phyloP scores from a whole-genome alignment of 2,888 invertebrate species.

The Hyles lineata region DNA sequence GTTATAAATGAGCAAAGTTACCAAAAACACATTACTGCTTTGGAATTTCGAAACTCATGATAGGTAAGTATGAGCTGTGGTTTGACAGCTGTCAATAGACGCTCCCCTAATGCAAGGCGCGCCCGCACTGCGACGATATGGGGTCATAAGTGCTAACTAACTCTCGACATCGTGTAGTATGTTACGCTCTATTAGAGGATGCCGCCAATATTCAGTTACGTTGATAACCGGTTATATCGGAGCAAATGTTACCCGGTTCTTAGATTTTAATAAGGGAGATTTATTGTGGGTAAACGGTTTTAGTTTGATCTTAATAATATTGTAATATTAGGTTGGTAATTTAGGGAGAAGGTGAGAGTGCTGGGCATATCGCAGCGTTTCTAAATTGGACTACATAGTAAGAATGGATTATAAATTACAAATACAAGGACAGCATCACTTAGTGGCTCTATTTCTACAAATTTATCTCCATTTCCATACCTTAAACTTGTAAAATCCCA shows the following conservation, averaged over 20 bases:
- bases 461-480: too few relatives aligned
- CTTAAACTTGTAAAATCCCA: too few relatives aligned
- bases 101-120: neutral
- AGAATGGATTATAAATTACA: too few relatives aligned
- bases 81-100: slow-evolving; percentile 15
- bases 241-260: neutral
- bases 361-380: too few relatives aligned
- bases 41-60: neutral
- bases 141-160: slow-evolving; percentile 13
- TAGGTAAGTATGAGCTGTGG: neutral
- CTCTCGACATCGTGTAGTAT: neutral
- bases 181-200: neutral
- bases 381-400: too few relatives aligned
- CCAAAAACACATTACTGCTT: neutral
- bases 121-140: slow-evolving; percentile 14
- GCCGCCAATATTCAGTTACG: neutral
- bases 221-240: neutral
- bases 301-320: too few relatives aligned
- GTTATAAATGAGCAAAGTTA: slow-evolving; percentile 22
- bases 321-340: too few relatives aligned
- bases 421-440: too few relatives aligned
- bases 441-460: too few relatives aligned
- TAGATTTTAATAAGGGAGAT: neutral
- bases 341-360: too few relatives aligned
- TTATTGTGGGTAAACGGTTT: neutral